Conservation (phyloP, 2,797 vertebrate genomes). For the Lepilemur ruficaudatus region DNA sequence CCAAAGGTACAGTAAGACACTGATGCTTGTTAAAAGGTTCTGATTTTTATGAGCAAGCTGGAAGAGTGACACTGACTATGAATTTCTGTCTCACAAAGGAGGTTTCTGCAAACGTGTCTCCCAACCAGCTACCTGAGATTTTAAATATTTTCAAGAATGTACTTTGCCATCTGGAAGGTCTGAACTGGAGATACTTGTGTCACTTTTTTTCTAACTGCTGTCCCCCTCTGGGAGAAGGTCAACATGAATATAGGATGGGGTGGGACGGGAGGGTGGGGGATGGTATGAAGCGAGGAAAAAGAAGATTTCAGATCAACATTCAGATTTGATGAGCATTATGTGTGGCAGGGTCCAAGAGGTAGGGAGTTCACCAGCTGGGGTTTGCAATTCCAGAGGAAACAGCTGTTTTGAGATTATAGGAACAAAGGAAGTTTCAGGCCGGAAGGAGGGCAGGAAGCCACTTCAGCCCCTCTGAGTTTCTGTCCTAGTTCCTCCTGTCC, state of each 20-base stretch:
- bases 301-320: constrained; percentile 73
- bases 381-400: constrained; percentile 84
- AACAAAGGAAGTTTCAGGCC: constrained; percentile 83
- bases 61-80: background rate
- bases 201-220: background rate
- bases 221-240: background rate
- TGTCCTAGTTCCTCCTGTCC: background rate
- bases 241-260: background rate
- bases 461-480: constrained; percentile 66
- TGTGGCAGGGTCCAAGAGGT: constrained; percentile 77
- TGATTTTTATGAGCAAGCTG: background rate
- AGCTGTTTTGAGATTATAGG: constrained; percentile 83
- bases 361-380: constrained; percentile 79
- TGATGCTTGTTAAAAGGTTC: background rate
- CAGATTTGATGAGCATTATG: constrained; percentile 76
- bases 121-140: background rate
- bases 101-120: background rate
- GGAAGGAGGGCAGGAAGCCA: constrained; percentile 80
- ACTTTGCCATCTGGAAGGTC: background rate
- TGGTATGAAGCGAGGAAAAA: constrained; percentile 28
- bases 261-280: rapidly evolving
- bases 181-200: background rate
- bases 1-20: background rate
- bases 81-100: background rate
- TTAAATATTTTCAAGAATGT: background rate